Evolutionary conservation across 2,888 invertebrate genomes (phyloP).

Genomic region (Melanotus villosus): DNA sequence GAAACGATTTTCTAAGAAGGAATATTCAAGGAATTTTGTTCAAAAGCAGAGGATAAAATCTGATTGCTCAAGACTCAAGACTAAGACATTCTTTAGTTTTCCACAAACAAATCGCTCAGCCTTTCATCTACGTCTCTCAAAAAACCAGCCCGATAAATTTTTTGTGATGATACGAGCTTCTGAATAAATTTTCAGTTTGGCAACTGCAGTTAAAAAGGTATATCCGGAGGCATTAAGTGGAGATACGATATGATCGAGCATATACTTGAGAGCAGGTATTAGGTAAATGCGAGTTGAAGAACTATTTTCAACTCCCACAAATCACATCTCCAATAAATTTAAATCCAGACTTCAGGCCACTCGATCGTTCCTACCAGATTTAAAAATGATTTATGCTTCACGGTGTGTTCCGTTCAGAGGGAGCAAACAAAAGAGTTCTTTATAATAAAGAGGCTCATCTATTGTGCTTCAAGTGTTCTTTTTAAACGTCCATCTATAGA

Average conservation of each 20-base stretch:
- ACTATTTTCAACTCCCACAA: slow-evolving; percentile 32
- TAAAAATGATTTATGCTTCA: slow-evolving; percentile 48
- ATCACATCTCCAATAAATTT: slow-evolving; percentile 23
- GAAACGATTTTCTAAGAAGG: too few relatives aligned
- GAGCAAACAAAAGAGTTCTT: slow-evolving; percentile 44
- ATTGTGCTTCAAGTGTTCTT: slow-evolving; percentile 41
- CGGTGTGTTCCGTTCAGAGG: slow-evolving; percentile 35
- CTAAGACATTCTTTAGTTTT: too few relatives aligned
- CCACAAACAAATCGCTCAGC: too few relatives aligned
- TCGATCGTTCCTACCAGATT: slow-evolving; percentile 31
- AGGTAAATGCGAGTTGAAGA: slow-evolving; percentile 18
- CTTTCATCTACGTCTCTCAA: too few relatives aligned
- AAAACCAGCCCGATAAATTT: too few relatives aligned
- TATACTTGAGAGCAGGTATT: slow-evolving; percentile 14
- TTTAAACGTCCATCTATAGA: slow-evolving; percentile 34
- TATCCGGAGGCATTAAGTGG: slow-evolving; percentile 1
- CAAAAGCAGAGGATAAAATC: too few relatives aligned
- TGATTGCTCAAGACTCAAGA: too few relatives aligned
- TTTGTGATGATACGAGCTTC: too few relatives aligned
- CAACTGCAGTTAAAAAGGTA: too few relatives aligned
- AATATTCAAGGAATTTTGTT: too few relatives aligned
- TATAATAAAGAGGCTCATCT: slow-evolving; percentile 39
- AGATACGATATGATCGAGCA: slow-evolving; percentile 10
- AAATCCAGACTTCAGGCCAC: slow-evolving; percentile 23
- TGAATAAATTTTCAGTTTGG: too few relatives aligned